Evolutionary conservation across 2,113 vertebrate species (phyloP), one percentile per base, ranked within the genome.

Genomic region (Tachycineta bicolor): DNA sequence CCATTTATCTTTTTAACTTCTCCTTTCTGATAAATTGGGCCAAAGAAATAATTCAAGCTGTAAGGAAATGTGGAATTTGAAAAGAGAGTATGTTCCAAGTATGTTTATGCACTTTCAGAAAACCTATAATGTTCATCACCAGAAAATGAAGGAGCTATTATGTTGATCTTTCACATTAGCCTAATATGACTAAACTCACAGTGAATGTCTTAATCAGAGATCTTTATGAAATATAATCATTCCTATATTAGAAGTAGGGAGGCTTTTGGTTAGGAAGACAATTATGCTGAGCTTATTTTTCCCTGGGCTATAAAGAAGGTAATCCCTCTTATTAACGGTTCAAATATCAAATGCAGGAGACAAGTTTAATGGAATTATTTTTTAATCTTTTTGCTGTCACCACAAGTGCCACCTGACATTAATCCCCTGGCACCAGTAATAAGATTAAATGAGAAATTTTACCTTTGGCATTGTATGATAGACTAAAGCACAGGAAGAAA

Each of bases 361-460:
- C 31, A 93, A 47, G 47, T 96, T 97, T 96, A 95, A 95, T 96
- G 64, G 70, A 96, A 95, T 82, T 96, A 69, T 69, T 96, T 93
- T 94, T 78, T 95, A 94, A 96, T 95, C 92, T 97, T 93, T 90
- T 88, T 62, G 71, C 63, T 96, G 93, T 94, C 93, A 94, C 53
- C 93, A 93, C 28, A 92, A 96, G 83, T 91, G 74, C 79, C 77
- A 95, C 71, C 80, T 96, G 92, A 94, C 91, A 93, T 97, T 94
- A 97, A 97, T 95, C 68, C 79, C 74, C 33, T 73, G n/a, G 44
- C 49, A 89, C 60, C 33, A 94, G 44, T 94, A 95, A 86, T 87
- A 94, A 91, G 83, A 96, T 92, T 93, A 94, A 97, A 77, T 56
- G 62, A 93, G 58, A 96, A 92, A 63, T 82, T 94, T 92, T 89